These are phyloP conservation scores for Fragum sueziense DNA, from an alignment of 2,888 invertebrate genomes.

Conservation along the genomic window DNA sequence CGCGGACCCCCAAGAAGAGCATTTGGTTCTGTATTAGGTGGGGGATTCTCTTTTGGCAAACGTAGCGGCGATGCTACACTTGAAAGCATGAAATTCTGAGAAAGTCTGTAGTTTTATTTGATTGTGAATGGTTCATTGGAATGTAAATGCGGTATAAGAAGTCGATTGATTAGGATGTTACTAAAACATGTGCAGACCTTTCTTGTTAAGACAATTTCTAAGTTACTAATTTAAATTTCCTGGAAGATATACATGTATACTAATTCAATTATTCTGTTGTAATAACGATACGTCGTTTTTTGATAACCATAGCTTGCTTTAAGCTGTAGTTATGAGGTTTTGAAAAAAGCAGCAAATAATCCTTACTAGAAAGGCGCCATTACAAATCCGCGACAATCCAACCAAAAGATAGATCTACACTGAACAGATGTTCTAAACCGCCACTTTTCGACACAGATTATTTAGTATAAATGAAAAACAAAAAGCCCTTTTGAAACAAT, in stretches of 20 bases:
- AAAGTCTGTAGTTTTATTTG: neutral
- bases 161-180: neutral
- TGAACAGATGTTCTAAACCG: no score
- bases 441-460: no score
- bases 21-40: constrained; percentile 33
- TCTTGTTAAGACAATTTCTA: neutral
- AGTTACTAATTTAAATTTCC: neutral
- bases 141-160: neutral
- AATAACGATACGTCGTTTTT: no score
- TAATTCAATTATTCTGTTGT: no score
- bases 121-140: neutral
- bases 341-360: no score
- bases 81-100: neutral
- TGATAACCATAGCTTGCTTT: no score
- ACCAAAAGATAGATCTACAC: no score
- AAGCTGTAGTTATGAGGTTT: no score
- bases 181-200: neutral
- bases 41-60: constrained; percentile 38
- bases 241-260: neutral
- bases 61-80: neutral
- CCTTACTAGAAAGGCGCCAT: no score
- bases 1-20: neutral
- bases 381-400: no score
- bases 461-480: no score
- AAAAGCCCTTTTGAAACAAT: no score